phyloP scores from a whole-genome alignment of 2,797 vertebrate species.

The Spinus pinus region DNA sequence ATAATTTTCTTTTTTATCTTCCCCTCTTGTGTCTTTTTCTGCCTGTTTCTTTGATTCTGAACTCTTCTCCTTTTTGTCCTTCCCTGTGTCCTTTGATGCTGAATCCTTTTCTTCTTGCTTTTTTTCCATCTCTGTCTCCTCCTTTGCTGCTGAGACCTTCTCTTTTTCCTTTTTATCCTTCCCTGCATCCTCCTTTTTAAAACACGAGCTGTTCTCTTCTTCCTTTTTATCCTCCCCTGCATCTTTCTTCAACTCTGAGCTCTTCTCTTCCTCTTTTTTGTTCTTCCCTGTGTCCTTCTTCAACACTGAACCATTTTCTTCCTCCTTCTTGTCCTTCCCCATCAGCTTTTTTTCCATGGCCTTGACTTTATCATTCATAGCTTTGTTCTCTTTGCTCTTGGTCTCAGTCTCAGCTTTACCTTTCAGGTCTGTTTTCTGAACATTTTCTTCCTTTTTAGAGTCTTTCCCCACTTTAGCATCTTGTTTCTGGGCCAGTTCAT shows the following conservation, averaged over 20 bases:
- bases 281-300: background rate
- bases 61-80: slow-evolving; percentile 11
- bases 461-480: slow-evolving; percentile 67
- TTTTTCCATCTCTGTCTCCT: background rate
- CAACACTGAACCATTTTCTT: slow-evolving; percentile 2
- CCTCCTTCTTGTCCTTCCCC: slow-evolving; percentile 59
- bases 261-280: slow-evolving; percentile 49
- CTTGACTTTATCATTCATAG: slow-evolving; percentile 72
- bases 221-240: slow-evolving; percentile 14
- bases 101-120: background rate
- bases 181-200: background rate
- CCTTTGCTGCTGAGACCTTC: slow-evolving; percentile 40
- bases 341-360: slow-evolving; percentile 72
- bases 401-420: slow-evolving; percentile 69
- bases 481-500: slow-evolving; percentile 31
- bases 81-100: slow-evolving; percentile 14
- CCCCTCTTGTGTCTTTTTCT: slow-evolving; percentile 15
- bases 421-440: slow-evolving; percentile 50
- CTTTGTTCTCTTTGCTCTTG: slow-evolving; percentile 77
- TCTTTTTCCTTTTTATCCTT: slow-evolving; percentile 64
- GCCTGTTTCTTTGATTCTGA: slow-evolving; percentile 4
- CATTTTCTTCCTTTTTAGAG: slow-evolving; percentile 73
- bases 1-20: slow-evolving; percentile 5
- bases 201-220: slow-evolving; percentile 20
- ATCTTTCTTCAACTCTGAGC: background rate